A percentile compares a stretch with the other conserved stretches of the same genome.
Conservation (phyloP, 2,797 vertebrate genomes). For the Acrossocheilus fasciatus region DNA sequence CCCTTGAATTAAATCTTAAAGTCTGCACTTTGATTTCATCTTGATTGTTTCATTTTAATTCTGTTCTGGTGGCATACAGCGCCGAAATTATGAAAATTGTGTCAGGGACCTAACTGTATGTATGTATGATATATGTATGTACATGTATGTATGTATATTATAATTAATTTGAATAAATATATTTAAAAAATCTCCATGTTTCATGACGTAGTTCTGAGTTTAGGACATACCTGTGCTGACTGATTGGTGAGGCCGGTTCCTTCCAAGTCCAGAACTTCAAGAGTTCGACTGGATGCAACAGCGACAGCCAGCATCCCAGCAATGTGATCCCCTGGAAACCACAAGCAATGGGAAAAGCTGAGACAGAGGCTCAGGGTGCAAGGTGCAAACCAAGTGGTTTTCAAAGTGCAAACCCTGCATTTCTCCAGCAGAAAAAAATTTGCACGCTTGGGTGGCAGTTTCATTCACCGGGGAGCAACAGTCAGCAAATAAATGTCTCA, state of each 20-base stretch:
- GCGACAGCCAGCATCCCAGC: constrained; percentile 92
- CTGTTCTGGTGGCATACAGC: too few relatives aligned
- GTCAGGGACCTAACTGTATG: too few relatives aligned
- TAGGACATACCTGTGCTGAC: constrained; percentile 84
- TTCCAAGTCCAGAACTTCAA: constrained; percentile 94
- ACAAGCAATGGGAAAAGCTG: constrained; percentile 11
- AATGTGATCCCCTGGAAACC: constrained; percentile 85
- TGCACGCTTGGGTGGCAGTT: constrained; percentile 15
- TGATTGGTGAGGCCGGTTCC: constrained; percentile 95
- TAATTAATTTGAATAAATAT: neutral
- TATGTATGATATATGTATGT: too few relatives aligned
- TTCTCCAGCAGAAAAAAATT: constrained; percentile 2
- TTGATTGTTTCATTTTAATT: too few relatives aligned
- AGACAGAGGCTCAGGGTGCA: constrained; percentile 2
- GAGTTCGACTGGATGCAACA: constrained; percentile 93
- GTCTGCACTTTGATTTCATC: too few relatives aligned
- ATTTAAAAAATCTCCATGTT: neutral
- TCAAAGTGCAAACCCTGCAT: constrained; percentile 49
- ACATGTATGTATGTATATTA: too few relatives aligned
- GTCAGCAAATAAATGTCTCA: constrained; percentile 45
- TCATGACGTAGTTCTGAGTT: neutral
- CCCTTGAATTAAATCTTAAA: too few relatives aligned
- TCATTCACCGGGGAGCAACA: constrained; percentile 16
- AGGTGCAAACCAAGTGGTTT: constrained; percentile 9
- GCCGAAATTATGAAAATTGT: too few relatives aligned